A percentile compares a stretch with the other conserved stretches of the same genome.
Evolutionary conservation across 1,140 invertebrate genomes (phyloP).

Genomic region (Anastrepha obliqua): DNA sequence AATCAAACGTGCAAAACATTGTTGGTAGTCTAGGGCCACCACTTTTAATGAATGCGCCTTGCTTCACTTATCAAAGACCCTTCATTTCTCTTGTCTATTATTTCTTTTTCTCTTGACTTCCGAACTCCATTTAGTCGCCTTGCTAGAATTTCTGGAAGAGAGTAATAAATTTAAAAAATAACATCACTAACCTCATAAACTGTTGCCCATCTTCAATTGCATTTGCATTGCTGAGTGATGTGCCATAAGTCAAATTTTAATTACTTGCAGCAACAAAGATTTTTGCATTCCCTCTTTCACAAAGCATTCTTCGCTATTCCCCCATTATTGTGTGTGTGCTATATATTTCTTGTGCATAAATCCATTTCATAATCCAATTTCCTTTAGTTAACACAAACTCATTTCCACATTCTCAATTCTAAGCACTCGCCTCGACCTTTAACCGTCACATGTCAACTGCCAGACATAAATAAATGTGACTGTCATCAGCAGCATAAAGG

Average conservation of each 20-base stretch:
- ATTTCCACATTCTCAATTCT: constrained; percentile 48
- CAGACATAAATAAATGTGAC: constrained; percentile 46
- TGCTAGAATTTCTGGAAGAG: no score
- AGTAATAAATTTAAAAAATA: no score
- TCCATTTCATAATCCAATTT: constrained; percentile 44
- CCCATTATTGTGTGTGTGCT: neutral
- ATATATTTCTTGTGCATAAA: neutral
- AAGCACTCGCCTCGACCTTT: constrained; percentile 40
- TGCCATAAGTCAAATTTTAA: neutral
- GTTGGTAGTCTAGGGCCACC: no score
- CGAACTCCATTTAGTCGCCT: no score
- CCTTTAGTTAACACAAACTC: constrained; percentile 5
- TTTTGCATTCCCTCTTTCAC: neutral
- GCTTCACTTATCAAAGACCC: no score
- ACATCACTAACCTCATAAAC: no score
- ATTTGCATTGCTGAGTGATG: no score
- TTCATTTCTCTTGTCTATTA: no score
- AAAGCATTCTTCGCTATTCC: neutral
- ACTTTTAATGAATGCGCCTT: no score
- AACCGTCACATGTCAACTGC: constrained; percentile 47
- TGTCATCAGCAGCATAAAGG: neutral
- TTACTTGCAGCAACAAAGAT: neutral
- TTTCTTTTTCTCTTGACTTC: no score
- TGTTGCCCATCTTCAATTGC: no score
- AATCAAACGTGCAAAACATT: no score